Evolutionary conservation across 1,140 invertebrate genomes (phyloP), one percentile per base, ranked within the genome.

Genomic region (Conus ventricosus): DNA sequence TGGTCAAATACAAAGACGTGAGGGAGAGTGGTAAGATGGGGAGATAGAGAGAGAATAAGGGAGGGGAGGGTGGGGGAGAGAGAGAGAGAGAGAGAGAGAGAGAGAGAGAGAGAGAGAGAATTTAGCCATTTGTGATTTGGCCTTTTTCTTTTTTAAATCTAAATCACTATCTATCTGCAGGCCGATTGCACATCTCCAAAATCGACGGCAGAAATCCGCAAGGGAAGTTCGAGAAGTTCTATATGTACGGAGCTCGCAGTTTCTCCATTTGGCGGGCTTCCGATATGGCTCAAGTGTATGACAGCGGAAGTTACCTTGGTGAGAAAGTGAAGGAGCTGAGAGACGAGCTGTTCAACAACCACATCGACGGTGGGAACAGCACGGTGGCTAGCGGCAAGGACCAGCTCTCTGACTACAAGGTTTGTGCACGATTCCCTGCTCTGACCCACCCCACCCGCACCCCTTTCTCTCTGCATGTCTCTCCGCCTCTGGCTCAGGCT

Each of bases 201-300:
- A 80, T 83, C 0, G 75, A 87, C n/a, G 91, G 90, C 7, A 81
- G 75, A 63, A 87, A 91, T 57, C 20, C 11, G 1, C 80, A 53
- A 7, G 87, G 87, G 10, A 85, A 90, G 85, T 89, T 87, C 57
- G 83, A 90, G 71, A 55, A 71, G 23, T 54, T 92, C 13, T 92
- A 90, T 78, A 60, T 89, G 3, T 92, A 84, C 75, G 91, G 91
- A n/a, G 91, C 86, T 3, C 80, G 91, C 17, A 88, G 90, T 51
- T 91, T 91, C 75, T 89, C 90, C 53, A 90, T 92, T 51, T 76
- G 90, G 57, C 63, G 87, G 15, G 89, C 87, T 15, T 87, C 89
- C 67, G 88, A 84, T 23, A 91, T 91, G 90, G 80, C 71, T 15
- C 86, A 88, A 6, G 85, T 92, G 53, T 92, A 88, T 57, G 91